phyloP scores from a whole-genome alignment of 2,797 vertebrate species.

The Lemur catta region DNA sequence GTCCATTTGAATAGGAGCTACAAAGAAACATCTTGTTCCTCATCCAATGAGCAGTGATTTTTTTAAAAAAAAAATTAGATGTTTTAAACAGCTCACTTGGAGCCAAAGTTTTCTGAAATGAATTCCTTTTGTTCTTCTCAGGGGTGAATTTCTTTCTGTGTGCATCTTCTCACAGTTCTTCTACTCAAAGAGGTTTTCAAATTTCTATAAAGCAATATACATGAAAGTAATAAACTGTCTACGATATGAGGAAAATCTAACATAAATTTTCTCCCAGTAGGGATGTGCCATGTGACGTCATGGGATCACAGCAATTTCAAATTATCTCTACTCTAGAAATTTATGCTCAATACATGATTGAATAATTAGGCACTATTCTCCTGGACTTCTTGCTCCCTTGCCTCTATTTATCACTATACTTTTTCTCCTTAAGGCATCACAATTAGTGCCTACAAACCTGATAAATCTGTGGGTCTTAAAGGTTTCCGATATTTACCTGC shows the following conservation, averaged over 20 bases:
- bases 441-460: neutral
- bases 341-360: neutral
- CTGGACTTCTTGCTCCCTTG: neutral
- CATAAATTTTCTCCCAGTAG: neutral
- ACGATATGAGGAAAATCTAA: neutral
- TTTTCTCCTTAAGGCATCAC: neutral
- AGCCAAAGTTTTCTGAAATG: neutral
- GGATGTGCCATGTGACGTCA: neutral
- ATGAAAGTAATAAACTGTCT: neutral
- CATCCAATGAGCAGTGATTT: neutral
- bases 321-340: neutral
- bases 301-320: neutral
- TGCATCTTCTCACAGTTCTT: neutral
- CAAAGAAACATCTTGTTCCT: neutral
- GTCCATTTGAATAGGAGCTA: neutral
- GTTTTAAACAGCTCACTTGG: neutral
- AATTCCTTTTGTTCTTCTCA: conserved; percentile 22
- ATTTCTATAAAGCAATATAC: neutral
- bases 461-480: neutral
- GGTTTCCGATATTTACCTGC: neutral
- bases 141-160: neutral
- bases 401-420: neutral
- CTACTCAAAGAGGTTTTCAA: neutral
- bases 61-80: neutral
- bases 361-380: neutral